Evolutionary conservation across 1,140 invertebrate species (phyloP), one percentile per base, ranked within the genome.

Genomic region (Latrodectus geometricus): DNA sequence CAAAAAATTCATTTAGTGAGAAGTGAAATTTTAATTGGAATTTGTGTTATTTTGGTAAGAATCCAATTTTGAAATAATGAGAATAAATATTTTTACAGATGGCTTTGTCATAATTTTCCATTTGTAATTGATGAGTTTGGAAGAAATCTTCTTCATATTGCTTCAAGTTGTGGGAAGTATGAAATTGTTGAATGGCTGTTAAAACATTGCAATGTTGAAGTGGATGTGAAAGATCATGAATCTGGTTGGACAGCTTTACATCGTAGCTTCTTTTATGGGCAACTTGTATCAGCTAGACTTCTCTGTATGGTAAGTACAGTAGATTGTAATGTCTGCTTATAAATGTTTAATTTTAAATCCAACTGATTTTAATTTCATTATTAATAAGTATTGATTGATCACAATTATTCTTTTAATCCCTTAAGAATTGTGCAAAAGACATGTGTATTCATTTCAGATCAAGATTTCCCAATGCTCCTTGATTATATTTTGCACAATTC

Each of bases 221-320:
- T 94, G 3, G 94, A 95, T 91, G 90, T 91, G 0, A 93, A 93
- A 88, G 95, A 96, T 90, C 87, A 90, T 0, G 95, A 95, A 90
- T 95, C 95, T 23, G 94, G 94, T 0, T 95, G 95, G 91, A 95
- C 95, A 17, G 92, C 95, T 0, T 90, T 96, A 20, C 95, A 96
- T 90, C 91, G 94, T 88, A 94, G 94, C 87, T 91, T 95, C 49
- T 95, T 95, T 91, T 95, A 95, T 92, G 95, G 95, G 2, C 94
- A 96, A 87, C 92, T 96, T 87, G 90, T 93, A 88, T 91, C 92
- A 17, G 94, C 94, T 75, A 92, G 94, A 70, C 90, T 92, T 49
- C 91, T 96, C 4, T 93, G 95, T 86, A 93, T 94, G 90, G 93
- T 93, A 90, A 89, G 74, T 68, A 5, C n/a, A 72, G 15, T 72